Evolutionary conservation across 2,888 invertebrate species (phyloP), one percentile per base, ranked within the genome.

Genomic region (Creontiades dilutus): DNA sequence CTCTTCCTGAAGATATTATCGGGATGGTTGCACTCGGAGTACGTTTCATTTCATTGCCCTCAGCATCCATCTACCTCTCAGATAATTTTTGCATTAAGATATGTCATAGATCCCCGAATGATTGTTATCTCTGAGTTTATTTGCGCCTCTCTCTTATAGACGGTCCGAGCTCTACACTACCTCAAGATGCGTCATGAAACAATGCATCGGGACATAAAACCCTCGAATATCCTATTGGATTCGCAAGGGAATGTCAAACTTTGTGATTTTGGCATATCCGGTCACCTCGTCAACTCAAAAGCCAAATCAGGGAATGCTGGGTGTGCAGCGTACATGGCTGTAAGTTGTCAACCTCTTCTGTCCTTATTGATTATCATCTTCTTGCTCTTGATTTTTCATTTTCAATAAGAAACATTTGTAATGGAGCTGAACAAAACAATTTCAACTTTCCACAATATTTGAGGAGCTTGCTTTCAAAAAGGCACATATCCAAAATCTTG

Each of bases 191-290:
- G 95, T 91, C 99, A 99, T 93, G 98, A 98, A 91, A 98, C 99
- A 90, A 99, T 99, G 93, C 99, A 99, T 94, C 96, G 99, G 93
- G 99, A 99, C 94, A 98, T 99, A 88, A 99, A 99, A 93, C 99
- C 99, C 82, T 99, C 99, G 92, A 99, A 99, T 94, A 99, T 99
- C 92, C 95, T 99, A 91, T 95, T 99, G 92, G 99, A 99, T 94
- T 97, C 97, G 94, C 96, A 96, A 93, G 99, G 99, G 27, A 97
- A 97, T 92, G 97, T 99, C 12, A 99, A 99, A 94, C 94, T 99
- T 55, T 99, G 99, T 94, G 99, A 99, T 95, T 99, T 99, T 94
- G 99, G 99, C 92, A 99, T 99, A 93, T 99, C 99, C 93, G 99
- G 99, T 27, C 96, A 98, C 91, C 95, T 99, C 91, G 99, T 99